phyloP scores from a whole-genome alignment of 1,140 invertebrate genomes.

The Drosophila subobscura region DNA sequence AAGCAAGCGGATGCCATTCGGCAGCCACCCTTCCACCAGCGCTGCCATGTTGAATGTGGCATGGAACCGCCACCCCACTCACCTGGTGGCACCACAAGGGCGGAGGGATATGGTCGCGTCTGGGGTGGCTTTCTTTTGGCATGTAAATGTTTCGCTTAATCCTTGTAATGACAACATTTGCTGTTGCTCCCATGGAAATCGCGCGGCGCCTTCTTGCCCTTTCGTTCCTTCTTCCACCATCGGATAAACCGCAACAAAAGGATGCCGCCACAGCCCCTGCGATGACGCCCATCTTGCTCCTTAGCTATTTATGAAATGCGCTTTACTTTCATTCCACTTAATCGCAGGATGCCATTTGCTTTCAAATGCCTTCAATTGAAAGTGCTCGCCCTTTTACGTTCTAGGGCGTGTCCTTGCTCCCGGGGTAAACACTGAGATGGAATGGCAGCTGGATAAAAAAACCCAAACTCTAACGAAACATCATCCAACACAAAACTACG shows the following conservation, averaged over 20 bases:
- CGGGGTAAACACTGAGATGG: neutral
- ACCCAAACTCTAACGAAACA: too few relatives aligned
- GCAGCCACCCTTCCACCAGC: slow-evolving; percentile 2
- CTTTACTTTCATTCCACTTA: slow-evolving; percentile 60
- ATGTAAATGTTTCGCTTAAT: slow-evolving; percentile 70
- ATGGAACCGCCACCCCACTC: slow-evolving; percentile 38
- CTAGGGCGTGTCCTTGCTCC: slow-evolving; percentile 40
- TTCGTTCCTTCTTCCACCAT: slow-evolving; percentile 9
- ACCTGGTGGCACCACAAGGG: slow-evolving; percentile 36
- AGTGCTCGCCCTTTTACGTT: slow-evolving; percentile 14
- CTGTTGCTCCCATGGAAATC: slow-evolving; percentile 62
- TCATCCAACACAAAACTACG: too few relatives aligned
- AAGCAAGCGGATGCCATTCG: slow-evolving; percentile 19
- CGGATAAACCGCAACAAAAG: slow-evolving; percentile 55
- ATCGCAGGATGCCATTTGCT: slow-evolving; percentile 54
- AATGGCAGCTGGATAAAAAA: slow-evolving; percentile 8
- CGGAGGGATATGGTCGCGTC: slow-evolving; percentile 47
- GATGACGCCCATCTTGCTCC: slow-evolving; percentile 20
- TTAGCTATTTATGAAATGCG: slow-evolving; percentile 53
- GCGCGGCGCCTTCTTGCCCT: slow-evolving; percentile 37
- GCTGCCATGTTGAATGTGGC: slow-evolving; percentile 54
- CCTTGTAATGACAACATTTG: slow-evolving; percentile 75
- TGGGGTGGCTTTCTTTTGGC: slow-evolving; percentile 41
- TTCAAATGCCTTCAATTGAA: slow-evolving; percentile 39
- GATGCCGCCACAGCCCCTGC: slow-evolving; percentile 20